Evolutionary conservation across 2,797 vertebrate species (phyloP).

Genomic region (Mormyrus hasselquistii): DNA sequence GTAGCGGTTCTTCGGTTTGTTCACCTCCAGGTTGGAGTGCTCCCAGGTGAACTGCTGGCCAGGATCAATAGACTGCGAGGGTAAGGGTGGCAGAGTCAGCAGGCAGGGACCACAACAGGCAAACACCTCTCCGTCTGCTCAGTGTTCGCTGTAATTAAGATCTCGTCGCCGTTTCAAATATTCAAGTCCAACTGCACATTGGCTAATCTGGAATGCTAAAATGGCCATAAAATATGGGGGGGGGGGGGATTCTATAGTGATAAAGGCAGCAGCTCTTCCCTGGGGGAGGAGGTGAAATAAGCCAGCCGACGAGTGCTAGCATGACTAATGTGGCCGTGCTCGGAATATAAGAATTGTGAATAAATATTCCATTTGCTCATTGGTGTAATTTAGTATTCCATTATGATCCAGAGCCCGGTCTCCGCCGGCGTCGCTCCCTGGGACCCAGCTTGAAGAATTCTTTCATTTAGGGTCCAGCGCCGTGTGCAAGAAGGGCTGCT

Average conservation of each 20-base stretch:
- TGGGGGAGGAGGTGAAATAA: constrained; percentile 29
- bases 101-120: not conserved
- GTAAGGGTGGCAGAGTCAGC: not conserved
- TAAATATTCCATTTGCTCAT: constrained; percentile 53
- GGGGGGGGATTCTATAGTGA: constrained; percentile 49
- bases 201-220: constrained; percentile 44
- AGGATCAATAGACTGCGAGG: constrained; percentile 85
- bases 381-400: constrained; percentile 60
- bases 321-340: constrained; percentile 46
- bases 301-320: constrained; percentile 16
- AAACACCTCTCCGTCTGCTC: not conserved
- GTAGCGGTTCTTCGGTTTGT: constrained; percentile 97
- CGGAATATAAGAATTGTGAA: constrained; percentile 45
- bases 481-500: constrained; percentile 29
- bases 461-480: constrained; percentile 35
- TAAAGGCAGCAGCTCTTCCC: constrained; percentile 38
- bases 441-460: constrained; percentile 42
- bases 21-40: constrained; percentile 95
- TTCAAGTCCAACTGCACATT: constrained; percentile 29
- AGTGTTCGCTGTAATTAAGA: constrained; percentile 36
- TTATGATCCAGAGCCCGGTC: constrained; percentile 45
- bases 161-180: constrained; percentile 36
- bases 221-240: constrained; percentile 34
- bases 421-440: constrained; percentile 28
- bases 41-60: constrained; percentile 99